Conservation (phyloP, 1,140 invertebrate genomes). For the Bombus haemorrhoidalis region DNA sequence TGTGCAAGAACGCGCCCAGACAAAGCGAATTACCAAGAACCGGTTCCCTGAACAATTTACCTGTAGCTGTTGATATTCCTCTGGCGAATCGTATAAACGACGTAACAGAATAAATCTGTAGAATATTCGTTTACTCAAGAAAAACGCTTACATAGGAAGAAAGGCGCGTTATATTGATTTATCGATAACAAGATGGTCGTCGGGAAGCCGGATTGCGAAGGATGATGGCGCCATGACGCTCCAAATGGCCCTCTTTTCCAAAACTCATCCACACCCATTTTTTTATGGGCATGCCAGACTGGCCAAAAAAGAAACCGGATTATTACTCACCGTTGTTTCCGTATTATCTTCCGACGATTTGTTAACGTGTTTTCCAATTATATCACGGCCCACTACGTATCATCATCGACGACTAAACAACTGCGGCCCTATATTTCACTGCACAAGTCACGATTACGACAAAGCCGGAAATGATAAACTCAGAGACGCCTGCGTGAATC, state of each 20-base stretch:
- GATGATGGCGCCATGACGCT: slow-evolving; percentile 71
- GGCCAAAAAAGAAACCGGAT: slow-evolving; percentile 41
- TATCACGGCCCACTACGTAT: slow-evolving; percentile 50
- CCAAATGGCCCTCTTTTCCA: slow-evolving; percentile 61
- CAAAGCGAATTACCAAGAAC: slow-evolving; percentile 49
- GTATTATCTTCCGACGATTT: slow-evolving; percentile 62
- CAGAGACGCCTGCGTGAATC: slow-evolving; percentile 23
- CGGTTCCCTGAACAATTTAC: slow-evolving; percentile 56
- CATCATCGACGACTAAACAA: slow-evolving; percentile 61
- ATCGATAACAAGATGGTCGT: slow-evolving; percentile 77
- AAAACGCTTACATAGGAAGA: slow-evolving; percentile 45
- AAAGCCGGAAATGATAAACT: slow-evolving; percentile 42
- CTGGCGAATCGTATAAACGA: slow-evolving; percentile 31
- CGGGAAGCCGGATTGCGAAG: slow-evolving; percentile 70
- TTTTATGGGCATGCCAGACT: slow-evolving; percentile 25
- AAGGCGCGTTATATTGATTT: slow-evolving; percentile 73
- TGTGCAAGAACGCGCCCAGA: slow-evolving; percentile 46
- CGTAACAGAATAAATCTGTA: slow-evolving; percentile 38
- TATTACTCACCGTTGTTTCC: slow-evolving; percentile 60
- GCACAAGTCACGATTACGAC: slow-evolving; percentile 51
- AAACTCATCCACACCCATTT: slow-evolving; percentile 46
- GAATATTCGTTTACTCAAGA: slow-evolving; percentile 39
- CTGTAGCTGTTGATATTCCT: slow-evolving; percentile 39
- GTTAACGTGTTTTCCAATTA: slow-evolving; percentile 54
- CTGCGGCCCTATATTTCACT: slow-evolving; percentile 34